Evolutionary conservation across 2,113 vertebrate genomes (phyloP).

Genomic region (Macrotus californicus): DNA sequence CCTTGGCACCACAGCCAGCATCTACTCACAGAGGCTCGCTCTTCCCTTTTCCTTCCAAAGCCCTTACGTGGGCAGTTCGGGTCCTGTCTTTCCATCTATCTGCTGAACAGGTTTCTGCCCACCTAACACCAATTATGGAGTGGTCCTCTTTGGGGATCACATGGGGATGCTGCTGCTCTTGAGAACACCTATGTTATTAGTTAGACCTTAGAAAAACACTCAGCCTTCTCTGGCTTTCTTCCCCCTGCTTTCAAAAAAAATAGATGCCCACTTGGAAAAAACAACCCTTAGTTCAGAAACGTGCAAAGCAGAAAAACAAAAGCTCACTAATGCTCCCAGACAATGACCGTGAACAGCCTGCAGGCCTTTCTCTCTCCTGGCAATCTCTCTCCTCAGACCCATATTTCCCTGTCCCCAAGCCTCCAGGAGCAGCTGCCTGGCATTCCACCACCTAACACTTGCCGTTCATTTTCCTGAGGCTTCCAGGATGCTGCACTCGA

Average conservation of each 20-base stretch:
- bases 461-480: neutral
- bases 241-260: neutral
- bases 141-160: accelerated
- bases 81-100: neutral
- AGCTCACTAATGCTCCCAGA: neutral
- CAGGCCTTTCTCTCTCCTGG: neutral
- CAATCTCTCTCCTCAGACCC: neutral
- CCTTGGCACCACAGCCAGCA: neutral
- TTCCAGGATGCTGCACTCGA: accelerated
- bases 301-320: neutral
- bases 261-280: neutral
- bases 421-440: neutral
- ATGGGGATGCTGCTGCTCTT: neutral
- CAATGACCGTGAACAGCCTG: accelerated
- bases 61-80: neutral
- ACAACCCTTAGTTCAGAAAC: neutral
- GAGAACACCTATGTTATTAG: neutral
- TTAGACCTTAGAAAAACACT: neutral
- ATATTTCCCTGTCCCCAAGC: accelerated
- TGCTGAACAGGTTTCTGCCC: neutral
- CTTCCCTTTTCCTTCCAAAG: neutral
- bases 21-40: neutral
- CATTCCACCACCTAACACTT: accelerated
- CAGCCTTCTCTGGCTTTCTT: neutral
- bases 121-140: neutral